Evolutionary conservation across 2,888 invertebrate species (phyloP), one percentile per base, ranked within the genome.

Genomic region (Caenorhabditis zanzibari): DNA sequence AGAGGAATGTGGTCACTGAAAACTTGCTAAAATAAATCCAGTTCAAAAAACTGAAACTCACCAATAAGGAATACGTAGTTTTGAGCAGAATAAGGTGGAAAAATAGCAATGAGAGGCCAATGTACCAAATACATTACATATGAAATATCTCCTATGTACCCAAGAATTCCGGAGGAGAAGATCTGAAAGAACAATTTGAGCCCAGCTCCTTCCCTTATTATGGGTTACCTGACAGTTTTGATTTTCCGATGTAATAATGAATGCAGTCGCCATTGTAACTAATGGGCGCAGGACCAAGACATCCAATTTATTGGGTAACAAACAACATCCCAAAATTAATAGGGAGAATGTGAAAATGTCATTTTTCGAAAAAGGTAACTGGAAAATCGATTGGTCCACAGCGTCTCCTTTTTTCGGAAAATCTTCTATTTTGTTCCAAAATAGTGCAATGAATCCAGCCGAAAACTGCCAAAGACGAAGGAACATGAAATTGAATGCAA

Each of bases 381-480:
- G n/a, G n/a, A n/a, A n/a, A n/a, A n/a, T n/a, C n/a, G n/a, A n/a
- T n/a, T n/a, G n/a, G n/a, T n/a, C n/a, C n/a, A n/a, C n/a, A n/a
- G n/a, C n/a, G n/a, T n/a, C n/a, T n/a, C n/a, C n/a, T n/a, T n/a
- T n/a, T n/a, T n/a, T n/a, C n/a, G n/a, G n/a, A n/a, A n/a, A n/a
- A n/a, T n/a, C n/a, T n/a, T 75, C 66, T 7, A 32, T 41, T 52
- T 59, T 59, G 0, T 7, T 10, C 22, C 24, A 58, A 19, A 22
- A 80, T 5, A 58, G 22, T 2, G 80, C 72, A 0, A 56, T 26
- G 12, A 72, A 72, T 12, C 80, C 72, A 9, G 80, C 49, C 5
- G 58, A 66, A 49, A 80, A 80, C 28, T 80, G 80, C 80, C 80
- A 80, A 9, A 80, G 35, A n/a, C 80, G 41, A 6, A 73, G 64